These are phyloP conservation scores for Labeo calbasu DNA, from an alignment of 2,797 vertebrate species.

Conservation along the genomic window DNA sequence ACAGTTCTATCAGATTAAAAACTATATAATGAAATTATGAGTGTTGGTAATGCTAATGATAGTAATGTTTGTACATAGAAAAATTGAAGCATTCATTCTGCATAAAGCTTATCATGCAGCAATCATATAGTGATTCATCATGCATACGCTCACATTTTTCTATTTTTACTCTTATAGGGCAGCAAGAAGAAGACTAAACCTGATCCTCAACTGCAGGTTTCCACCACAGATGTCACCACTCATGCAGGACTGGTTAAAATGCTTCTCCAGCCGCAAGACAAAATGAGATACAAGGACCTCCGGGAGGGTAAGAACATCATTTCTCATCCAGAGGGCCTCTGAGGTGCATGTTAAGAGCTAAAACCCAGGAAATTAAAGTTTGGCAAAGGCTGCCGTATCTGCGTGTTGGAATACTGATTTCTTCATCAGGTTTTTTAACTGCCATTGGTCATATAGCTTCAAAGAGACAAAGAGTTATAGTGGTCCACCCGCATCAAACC, in stretches of 20 bases:
- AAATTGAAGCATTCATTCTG: not conserved
- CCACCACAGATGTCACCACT: slow-evolving; percentile 76
- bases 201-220: slow-evolving; percentile 68
- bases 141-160: not conserved
- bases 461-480: not conserved
- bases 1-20: not conserved
- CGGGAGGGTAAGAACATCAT: slow-evolving; percentile 79
- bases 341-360: not conserved
- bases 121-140: not conserved
- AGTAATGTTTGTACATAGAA: not conserved
- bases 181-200: slow-evolving; percentile 39
- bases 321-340: not conserved
- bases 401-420: not conserved
- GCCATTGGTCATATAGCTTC: not conserved
- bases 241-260: slow-evolving; percentile 87
- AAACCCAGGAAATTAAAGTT: not conserved
- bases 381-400: not conserved
- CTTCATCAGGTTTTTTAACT: not conserved
- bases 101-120: not conserved
- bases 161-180: slow-evolving; percentile 24
- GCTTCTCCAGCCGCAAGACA: slow-evolving; percentile 84
- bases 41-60: not conserved
- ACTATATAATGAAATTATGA: not conserved
- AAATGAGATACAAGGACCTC: slow-evolving; percentile 80
- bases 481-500: not conserved